Conservation (phyloP, 2,888 invertebrate species). For the Eupithecia dodoneata region DNA sequence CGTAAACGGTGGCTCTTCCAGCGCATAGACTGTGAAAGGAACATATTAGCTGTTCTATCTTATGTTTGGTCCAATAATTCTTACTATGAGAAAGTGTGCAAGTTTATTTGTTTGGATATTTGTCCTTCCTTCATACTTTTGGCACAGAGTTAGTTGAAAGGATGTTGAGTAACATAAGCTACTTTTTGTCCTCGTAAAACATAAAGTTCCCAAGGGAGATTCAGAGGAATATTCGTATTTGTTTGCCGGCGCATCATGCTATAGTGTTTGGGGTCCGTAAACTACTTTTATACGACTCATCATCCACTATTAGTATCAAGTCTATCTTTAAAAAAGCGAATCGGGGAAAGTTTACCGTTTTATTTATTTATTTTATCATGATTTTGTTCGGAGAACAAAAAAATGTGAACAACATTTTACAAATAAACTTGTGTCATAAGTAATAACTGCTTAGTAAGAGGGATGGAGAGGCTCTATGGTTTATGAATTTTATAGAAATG, state of each 20-base stretch:
- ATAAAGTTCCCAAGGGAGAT: no score
- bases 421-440: not conserved
- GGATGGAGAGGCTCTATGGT: not conserved
- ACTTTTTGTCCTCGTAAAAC: no score
- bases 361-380: not conserved
- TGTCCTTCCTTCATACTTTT: no score
- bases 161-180: no score
- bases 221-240: no score
- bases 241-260: no score
- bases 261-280: no score
- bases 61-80: not conserved
- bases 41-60: not conserved
- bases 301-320: not conserved
- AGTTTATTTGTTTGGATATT: no score
- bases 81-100: not conserved
- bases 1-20: not conserved
- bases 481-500: not conserved
- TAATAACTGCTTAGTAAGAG: not conserved
- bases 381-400: not conserved
- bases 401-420: no score
- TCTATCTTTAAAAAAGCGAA: not conserved
- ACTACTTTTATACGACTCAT: no score
- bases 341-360: not conserved
- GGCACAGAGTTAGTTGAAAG: no score
- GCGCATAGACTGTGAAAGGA: not conserved